A percentile compares a stretch with the other conserved stretches of the same genome.
phyloP scores from a whole-genome alignment of 2,113 vertebrate species.

The Nanorana parkeri region DNA sequence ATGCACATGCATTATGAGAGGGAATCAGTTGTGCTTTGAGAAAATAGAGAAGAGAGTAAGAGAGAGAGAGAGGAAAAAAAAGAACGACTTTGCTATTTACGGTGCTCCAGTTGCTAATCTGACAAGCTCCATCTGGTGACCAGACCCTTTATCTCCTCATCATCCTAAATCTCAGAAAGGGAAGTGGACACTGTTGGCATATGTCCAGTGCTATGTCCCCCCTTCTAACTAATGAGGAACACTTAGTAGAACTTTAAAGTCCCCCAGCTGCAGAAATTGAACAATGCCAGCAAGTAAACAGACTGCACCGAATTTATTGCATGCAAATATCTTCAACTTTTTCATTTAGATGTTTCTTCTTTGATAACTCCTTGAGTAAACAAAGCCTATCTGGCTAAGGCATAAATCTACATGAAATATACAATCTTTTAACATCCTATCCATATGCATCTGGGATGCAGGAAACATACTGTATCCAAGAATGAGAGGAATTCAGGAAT shows the following conservation, averaged over 20 bases:
- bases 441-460: constrained; percentile 18
- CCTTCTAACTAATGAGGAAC: constrained; percentile 60
- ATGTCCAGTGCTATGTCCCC: constrained; percentile 64
- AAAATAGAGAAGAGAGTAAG: too few species aligned
- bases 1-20: constrained; percentile 72
- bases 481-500: constrained; percentile 6
- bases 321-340: not conserved
- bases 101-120: constrained; percentile 74
- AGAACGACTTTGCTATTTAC: constrained; percentile 68
- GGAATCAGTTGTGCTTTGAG: constrained; percentile 71
- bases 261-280: constrained; percentile 36
- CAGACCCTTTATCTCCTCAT: constrained; percentile 74
- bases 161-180: constrained; percentile 69
- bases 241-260: constrained; percentile 60
- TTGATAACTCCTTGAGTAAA: constrained; percentile 27
- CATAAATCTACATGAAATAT: constrained; percentile 41
- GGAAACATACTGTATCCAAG: not conserved
- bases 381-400: constrained; percentile 27
- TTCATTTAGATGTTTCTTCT: constrained; percentile 25
- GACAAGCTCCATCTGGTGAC: constrained; percentile 80
- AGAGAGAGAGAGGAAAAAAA: constrained; percentile 42
- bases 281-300: not conserved
- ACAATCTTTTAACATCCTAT: constrained; percentile 32
- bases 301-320: not conserved
- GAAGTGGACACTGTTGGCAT: constrained; percentile 75